Evolutionary conservation across 1,140 invertebrate genomes (phyloP).

Genomic region (Drosophila arizonae): DNA sequence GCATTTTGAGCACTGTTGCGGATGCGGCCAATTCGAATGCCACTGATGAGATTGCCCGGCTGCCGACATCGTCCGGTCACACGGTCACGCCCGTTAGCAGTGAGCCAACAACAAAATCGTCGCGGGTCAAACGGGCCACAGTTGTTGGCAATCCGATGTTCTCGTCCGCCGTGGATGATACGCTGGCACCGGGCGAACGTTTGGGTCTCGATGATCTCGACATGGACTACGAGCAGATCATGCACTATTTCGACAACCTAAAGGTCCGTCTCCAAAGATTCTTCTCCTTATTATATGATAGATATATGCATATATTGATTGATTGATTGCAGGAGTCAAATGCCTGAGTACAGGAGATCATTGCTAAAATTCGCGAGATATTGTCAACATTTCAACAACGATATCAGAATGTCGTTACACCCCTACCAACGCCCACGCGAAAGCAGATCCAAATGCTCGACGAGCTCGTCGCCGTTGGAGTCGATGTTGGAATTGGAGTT

Average conservation of each 20-base stretch:
- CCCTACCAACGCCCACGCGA: slow-evolving; percentile 63
- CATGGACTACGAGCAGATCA: slow-evolving; percentile 98
- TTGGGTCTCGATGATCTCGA: slow-evolving; percentile 91
- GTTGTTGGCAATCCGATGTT: slow-evolving; percentile 95
- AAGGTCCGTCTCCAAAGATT: slow-evolving; percentile 85
- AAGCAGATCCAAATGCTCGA: slow-evolving; percentile 69
- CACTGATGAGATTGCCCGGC: slow-evolving; percentile 67
- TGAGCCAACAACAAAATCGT: slow-evolving; percentile 83
- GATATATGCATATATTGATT: not conserved
- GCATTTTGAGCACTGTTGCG: slow-evolving; percentile 65
- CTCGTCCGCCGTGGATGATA: slow-evolving; percentile 84
- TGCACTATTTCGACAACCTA: slow-evolving; percentile 98
- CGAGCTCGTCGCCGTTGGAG: slow-evolving; percentile 46
- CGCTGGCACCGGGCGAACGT: slow-evolving; percentile 83
- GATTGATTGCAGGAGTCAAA: slow-evolving; percentile 86
- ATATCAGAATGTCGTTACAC: slow-evolving; percentile 83
- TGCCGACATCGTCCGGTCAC: slow-evolving; percentile 47
- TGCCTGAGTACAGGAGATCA: slow-evolving; percentile 90
- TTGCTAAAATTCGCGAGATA: slow-evolving; percentile 89
- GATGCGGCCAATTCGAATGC: slow-evolving; percentile 72
- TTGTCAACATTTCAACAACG: slow-evolving; percentile 89
- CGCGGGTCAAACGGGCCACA: slow-evolving; percentile 89
- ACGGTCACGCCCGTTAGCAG: slow-evolving; percentile 53
- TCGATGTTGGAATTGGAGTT: slow-evolving; percentile 6
- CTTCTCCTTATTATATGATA: not conserved